Percentiles rank a stretch among this genome's conserved stretches.
phyloP scores from a whole-genome alignment of 1,140 invertebrate species.

The Zaprionus ghesquierei region DNA sequence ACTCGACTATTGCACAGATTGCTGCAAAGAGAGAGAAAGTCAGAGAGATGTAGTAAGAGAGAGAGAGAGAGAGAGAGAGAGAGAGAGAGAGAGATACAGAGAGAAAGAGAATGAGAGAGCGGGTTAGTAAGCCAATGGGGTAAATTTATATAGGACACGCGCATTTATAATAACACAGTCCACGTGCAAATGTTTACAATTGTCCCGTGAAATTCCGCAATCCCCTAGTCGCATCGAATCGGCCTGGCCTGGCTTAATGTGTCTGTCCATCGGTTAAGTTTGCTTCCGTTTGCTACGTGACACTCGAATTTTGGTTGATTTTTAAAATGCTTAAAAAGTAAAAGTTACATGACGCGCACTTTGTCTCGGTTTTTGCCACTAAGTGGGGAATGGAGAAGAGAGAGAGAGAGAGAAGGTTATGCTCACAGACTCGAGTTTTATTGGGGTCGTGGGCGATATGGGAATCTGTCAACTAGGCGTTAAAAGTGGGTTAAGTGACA shows the following conservation, averaged over 20 bases:
- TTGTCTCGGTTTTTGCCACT: slow-evolving; percentile 23
- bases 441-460: background rate
- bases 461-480: slow-evolving; percentile 47
- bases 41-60: background rate
- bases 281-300: slow-evolving; percentile 44
- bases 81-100: background rate
- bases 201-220: slow-evolving; percentile 46
- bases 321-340: slow-evolving; percentile 56
- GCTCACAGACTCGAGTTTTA: background rate
- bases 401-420: slow-evolving; percentile 13
- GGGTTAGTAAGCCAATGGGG: slow-evolving; percentile 19
- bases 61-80: background rate
- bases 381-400: background rate
- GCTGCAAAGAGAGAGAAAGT: slow-evolving; percentile 58
- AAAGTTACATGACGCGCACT: slow-evolving; percentile 69
- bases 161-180: slow-evolving; percentile 32
- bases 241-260: background rate
- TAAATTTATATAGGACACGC: slow-evolving; percentile 52
- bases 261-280: slow-evolving; percentile 17
- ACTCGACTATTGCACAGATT: slow-evolving; percentile 92
- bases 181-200: slow-evolving; percentile 67
- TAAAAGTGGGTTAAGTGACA: slow-evolving; percentile 41
- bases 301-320: slow-evolving; percentile 49
- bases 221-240: slow-evolving; percentile 23
- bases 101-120: slow-evolving; percentile 10